phyloP scores from a whole-genome alignment of 1,140 invertebrate species.

The Dinothrombium tinctorium region DNA sequence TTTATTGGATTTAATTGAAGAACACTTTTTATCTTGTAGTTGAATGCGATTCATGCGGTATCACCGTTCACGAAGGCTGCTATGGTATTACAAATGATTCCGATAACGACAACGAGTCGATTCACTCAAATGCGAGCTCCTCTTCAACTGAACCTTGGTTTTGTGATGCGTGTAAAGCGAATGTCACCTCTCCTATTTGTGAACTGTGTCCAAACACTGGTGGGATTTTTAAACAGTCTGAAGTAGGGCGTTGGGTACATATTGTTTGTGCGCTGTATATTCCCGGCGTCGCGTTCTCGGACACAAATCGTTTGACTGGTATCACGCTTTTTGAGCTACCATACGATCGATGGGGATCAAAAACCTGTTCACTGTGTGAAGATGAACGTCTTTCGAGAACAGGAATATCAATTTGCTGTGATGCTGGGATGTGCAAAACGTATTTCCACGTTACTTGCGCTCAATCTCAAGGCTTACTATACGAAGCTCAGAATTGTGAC shows the following conservation, averaged over 20 bases:
- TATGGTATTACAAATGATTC: conserved; percentile 49
- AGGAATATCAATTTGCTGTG: conserved; percentile 84
- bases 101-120: conserved; percentile 46
- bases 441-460: conserved; percentile 96
- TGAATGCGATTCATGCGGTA: conserved; percentile 83
- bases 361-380: conserved; percentile 59
- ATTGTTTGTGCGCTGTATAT: conserved; percentile 87
- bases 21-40: conserved; percentile 29
- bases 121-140: conserved; percentile 64
- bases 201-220: conserved; percentile 33
- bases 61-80: conserved; percentile 86
- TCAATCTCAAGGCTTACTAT: conserved; percentile 68
- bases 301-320: conserved; percentile 51
- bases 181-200: conserved; percentile 46
- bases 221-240: conserved; percentile 87
- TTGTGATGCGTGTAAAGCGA: conserved; percentile 84
- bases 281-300: conserved; percentile 85
- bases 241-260: conserved; percentile 87
- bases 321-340: conserved; percentile 81
- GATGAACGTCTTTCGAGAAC: conserved; percentile 61
- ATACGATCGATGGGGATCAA: conserved; percentile 79
- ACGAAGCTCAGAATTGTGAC: conserved; percentile 62
- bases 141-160: conserved; percentile 93
- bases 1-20: no score
- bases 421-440: conserved; percentile 82